A percentile compares a stretch with the other conserved stretches of the same genome.
Evolutionary conservation across 2,888 invertebrate species (phyloP).

Genomic region (Subacronicta megacephala): DNA sequence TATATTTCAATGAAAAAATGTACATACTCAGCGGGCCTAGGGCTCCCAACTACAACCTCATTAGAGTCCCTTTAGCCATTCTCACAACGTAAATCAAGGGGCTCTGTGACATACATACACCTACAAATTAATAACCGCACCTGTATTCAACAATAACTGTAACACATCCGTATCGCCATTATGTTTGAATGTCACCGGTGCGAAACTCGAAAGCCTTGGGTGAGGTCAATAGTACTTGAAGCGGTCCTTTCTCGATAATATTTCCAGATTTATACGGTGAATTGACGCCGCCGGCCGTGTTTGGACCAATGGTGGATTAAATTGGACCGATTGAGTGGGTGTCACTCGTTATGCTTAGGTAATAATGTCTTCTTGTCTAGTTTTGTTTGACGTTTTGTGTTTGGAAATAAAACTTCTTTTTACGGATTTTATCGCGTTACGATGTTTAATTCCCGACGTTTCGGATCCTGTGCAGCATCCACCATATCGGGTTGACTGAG

Average conservation of each 20-base stretch:
- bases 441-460: too few relatives aligned
- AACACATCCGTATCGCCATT: conserved; percentile 70
- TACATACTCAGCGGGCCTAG: too few relatives aligned
- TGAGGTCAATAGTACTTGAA: conserved; percentile 69
- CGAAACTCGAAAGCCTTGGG: conserved; percentile 72
- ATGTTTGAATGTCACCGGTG: conserved; percentile 70
- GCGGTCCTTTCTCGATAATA: conserved; percentile 63
- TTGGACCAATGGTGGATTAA: conserved; percentile 19
- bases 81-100: too few relatives aligned
- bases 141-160: conserved; percentile 39
- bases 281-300: conserved; percentile 16
- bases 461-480: too few relatives aligned
- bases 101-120: conserved; percentile 25
- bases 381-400: neutral
- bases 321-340: conserved; percentile 11
- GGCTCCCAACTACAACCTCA: too few relatives aligned
- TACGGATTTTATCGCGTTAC: neutral
- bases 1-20: too few relatives aligned
- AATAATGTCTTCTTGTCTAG: conserved; percentile 3
- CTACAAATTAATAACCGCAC: conserved; percentile 6
- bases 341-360: conserved; percentile 1
- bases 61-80: too few relatives aligned
- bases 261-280: conserved; percentile 46
- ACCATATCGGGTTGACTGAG: too few relatives aligned
- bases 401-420: too few relatives aligned